Evolutionary conservation across 2,888 invertebrate genomes (phyloP), one percentile per base, ranked within the genome.

Genomic region (Tenthredo mesomela): DNA sequence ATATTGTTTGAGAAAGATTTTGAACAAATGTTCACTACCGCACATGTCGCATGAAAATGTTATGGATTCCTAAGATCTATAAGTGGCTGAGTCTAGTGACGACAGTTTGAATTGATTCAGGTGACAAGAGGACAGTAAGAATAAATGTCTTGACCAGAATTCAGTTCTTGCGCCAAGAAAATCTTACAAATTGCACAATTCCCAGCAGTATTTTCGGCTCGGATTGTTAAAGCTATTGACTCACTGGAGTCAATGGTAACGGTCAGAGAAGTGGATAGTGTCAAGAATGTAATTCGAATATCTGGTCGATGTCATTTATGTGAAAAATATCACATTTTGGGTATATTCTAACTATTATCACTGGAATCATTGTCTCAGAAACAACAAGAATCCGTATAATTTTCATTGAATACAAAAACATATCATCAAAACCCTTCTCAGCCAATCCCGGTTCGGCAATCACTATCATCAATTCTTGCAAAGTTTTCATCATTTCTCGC

Each of bases 231-330:
- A 67, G 33, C 29, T 33, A 33, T 33, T 67, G 67, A 67, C 33
- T 67, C 67, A 67, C 67, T 67, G 67, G 67, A 67, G 67, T 29
- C 29, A 67, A 67, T 67, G 67, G 67, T 29, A 33, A 67, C 29
- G 6, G 29, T 33, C 6, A 18, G 15, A 29, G 5, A 29, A 67
- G 67, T 29, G 67, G 25, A 67, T 10, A 15, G 67, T 33, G 3
- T 10, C 1, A 12, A 29, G 15, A 65, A 65, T 25, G 29, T 67
- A 0, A 6, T 33, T 15, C 0, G 18, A 29, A 29, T 33, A 12
- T 9, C 6, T 33, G 15, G 33, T 15, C 15, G 29, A 61, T 10
- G 25, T 5, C 4, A 25, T 12, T 18, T 29, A 12, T 4, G 1
- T 67, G 18, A 67, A 67, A 67, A 25, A 25, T 25, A 25, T 61